These are phyloP conservation scores for Dallia pectoralis DNA, from an alignment of 2,797 vertebrate species.

Conservation along the genomic window DNA sequence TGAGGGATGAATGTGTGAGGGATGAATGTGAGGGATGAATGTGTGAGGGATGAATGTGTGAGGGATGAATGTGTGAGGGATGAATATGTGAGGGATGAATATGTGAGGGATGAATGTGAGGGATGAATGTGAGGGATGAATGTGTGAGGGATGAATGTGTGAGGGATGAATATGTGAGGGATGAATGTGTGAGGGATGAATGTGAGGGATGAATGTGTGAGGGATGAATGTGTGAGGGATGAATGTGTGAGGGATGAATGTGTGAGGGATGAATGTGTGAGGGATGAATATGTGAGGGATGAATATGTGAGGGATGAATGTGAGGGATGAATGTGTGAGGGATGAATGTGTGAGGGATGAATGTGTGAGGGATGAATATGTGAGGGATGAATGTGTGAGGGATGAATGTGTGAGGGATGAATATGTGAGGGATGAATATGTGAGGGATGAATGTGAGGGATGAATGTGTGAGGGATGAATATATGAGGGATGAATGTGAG, in stretches of 20 bases:
- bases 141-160: neutral
- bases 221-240: neutral
- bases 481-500: neutral
- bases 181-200: neutral
- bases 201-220: neutral
- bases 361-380: neutral
- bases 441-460: neutral
- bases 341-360: neutral
- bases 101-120: neutral
- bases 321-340: neutral
- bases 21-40: neutral
- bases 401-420: neutral
- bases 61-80: neutral
- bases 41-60: neutral
- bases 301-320: constrained; percentile 3
- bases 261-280: neutral
- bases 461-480: neutral
- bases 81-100: neutral
- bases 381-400: neutral
- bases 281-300: neutral
- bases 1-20: constrained; percentile 3
- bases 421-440: neutral
- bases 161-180: neutral
- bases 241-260: neutral
- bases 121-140: constrained; percentile 3